phyloP scores from a whole-genome alignment of 2,888 invertebrate species.

The Macrophya alboannulata region DNA sequence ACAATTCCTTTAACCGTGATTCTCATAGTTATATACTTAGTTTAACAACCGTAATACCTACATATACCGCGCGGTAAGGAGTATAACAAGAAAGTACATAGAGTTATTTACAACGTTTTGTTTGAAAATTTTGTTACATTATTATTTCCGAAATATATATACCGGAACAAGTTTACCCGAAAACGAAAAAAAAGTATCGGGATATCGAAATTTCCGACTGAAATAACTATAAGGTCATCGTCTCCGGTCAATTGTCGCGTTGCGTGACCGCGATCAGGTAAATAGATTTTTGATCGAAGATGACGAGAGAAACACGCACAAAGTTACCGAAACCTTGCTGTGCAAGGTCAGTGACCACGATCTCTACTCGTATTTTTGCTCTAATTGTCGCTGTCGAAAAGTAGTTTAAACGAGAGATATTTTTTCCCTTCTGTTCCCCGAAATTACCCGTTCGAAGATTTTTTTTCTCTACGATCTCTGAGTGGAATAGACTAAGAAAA shows the following conservation, averaged over 20 bases:
- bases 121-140: not conserved
- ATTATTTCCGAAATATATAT: not conserved
- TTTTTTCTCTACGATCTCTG: too few species aligned
- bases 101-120: slow-evolving; percentile 48
- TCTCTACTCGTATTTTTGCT: not conserved
- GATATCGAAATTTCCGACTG: not conserved
- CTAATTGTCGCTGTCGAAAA: too few species aligned
- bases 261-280: slow-evolving; percentile 11
- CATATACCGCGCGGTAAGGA: not conserved
- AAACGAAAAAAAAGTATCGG: too few species aligned
- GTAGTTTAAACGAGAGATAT: too few species aligned
- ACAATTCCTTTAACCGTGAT: slow-evolving; percentile 8
- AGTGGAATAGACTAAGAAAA: not conserved
- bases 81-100: too few species aligned
- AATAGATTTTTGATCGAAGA: too few species aligned
- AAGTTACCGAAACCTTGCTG: not conserved
- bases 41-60: not conserved
- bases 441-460: too few species aligned
- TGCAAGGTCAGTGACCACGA: not conserved
- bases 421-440: too few species aligned
- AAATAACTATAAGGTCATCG: not conserved
- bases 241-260: not conserved
- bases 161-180: not conserved
- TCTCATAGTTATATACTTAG: not conserved
- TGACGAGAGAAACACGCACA: not conserved